Base-by-base conservation (phyloP, 1,140 invertebrate species). In the Neotoxoptera formosana region DNA sequence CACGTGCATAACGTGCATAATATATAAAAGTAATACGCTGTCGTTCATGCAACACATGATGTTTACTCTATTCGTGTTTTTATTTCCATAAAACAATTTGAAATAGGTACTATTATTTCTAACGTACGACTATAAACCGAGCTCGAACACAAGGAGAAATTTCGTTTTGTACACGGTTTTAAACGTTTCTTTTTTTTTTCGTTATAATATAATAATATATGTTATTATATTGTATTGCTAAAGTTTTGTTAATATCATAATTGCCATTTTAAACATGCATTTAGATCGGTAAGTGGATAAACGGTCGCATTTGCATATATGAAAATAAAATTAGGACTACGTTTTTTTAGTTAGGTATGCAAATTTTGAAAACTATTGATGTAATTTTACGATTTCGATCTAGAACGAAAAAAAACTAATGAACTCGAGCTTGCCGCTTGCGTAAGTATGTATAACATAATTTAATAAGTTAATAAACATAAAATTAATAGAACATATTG, bases 181-280 rank as follows among this genome's bases (percentile, higher is more conserved):
- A 84, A 84, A 88, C 84, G 84, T 45, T 86, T 88, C 51, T 88
- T 88, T 88, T n/a, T 21, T 17, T 47, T 67, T 0, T 14, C 17
- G 14, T 76, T 76, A 76, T 53, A 53, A 53, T n/a, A n/a, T n/a
- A 8, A 0, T n/a, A n/a, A n/a, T n/a, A n/a, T 14, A 14, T 14
- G 3, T 17, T 51, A 51, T 51, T 51, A 51, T 51, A 51, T 53
- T 23, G 51, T 23, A 53, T 21, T 53, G 51, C 21, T 30, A 21
- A 7, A 9, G 47, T 88, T 88, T 48, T 47, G 47, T 21, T 88
- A 88, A 88, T 48, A 88, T 34, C 41, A 88, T 88, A 88, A 48
- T 88, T 88, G 84, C 84, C 21, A 87, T 88, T 88, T 88, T 88
- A 48, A 88, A 88, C 86, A 47, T 48, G 86, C 47, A 47, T n/a